Base-by-base conservation (phyloP, 2,113 vertebrate genomes). In the Limanda limanda region DNA sequence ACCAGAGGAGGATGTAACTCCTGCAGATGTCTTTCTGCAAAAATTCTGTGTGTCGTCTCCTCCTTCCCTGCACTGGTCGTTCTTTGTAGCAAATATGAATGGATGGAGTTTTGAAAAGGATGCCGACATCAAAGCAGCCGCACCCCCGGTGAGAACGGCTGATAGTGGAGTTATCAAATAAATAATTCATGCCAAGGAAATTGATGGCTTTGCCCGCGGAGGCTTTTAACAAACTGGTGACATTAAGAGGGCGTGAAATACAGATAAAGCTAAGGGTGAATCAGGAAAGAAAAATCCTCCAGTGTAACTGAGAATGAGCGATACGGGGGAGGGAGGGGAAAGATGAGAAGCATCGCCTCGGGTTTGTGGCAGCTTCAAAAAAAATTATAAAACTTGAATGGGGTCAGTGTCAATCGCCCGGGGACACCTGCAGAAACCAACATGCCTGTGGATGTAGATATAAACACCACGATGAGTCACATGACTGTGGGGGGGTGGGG, bases 181-280 rank as follows among this genome's bases (percentile, higher is more conserved):
- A 91, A 91, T 91, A 85, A 91, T 87, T 91, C 83, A 88, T 83
- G 58, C 8, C 5, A 21, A 65, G 73, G 64, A 85, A 86, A 87
- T 66, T 64, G 54, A 74, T 58, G 75, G 62, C 77, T 88, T 77
- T 67, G 7, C 45, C 74, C 67, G 68, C 71, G 57, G 52, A 68
- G 60, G 77, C 67, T 80, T 86, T 89, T 83, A 79, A 83, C 58
- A 86, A 85, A 77, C 68, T 69, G 69, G 66, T 76, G 82, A 83
- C 81, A 90, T 86, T 84, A 86, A 79, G 74, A 78, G 18, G 55
- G 54, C 82, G 57, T 40, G 62, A 75, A 79, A 75, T 35, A 63
- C 47, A 87, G 37, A 76, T 42, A 78, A 31, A 31, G 31, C 31
- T 31, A 31, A 31, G 31, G 31, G 31, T 31, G 31, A 31, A 31